A percentile compares a stretch with the other conserved stretches of the same genome.
Conservation (phyloP, 2,797 vertebrate genomes). For the Rhodeus uyekii region DNA sequence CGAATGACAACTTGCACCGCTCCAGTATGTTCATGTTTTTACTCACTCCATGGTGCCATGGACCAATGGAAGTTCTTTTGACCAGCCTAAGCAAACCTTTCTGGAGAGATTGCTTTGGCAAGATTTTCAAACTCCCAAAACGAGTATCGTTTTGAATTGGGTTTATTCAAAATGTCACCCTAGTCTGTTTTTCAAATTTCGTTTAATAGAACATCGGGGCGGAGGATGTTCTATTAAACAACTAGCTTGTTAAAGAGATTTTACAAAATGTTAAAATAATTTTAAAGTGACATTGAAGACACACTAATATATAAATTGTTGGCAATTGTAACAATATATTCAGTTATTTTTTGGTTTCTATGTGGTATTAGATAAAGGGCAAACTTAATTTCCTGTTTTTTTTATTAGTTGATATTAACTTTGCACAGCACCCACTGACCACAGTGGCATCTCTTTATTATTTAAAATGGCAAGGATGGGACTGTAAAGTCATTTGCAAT, state of each 20-base stretch:
- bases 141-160: not conserved
- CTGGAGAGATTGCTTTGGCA: not conserved
- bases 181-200: not conserved
- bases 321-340: too few relatives aligned
- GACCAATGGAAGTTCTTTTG: not conserved
- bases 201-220: not conserved
- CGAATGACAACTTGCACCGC: too few relatives aligned
- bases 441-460: not conserved
- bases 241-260: not conserved
- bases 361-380: not conserved
- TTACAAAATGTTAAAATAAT: not conserved
- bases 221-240: not conserved
- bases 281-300: not conserved
- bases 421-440: too few relatives aligned
- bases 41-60: too few relatives aligned
- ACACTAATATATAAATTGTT: not conserved
- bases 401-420: not conserved
- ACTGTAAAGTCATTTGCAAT: too few relatives aligned
- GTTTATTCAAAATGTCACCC: not conserved
- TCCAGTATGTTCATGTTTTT: too few relatives aligned
- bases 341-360: not conserved
- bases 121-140: not conserved
- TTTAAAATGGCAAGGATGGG: not conserved
- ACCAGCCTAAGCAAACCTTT: not conserved
- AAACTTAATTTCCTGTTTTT: not conserved